Conservation (phyloP, 2,113 vertebrate species). For the Apodemus speciosus region DNA sequence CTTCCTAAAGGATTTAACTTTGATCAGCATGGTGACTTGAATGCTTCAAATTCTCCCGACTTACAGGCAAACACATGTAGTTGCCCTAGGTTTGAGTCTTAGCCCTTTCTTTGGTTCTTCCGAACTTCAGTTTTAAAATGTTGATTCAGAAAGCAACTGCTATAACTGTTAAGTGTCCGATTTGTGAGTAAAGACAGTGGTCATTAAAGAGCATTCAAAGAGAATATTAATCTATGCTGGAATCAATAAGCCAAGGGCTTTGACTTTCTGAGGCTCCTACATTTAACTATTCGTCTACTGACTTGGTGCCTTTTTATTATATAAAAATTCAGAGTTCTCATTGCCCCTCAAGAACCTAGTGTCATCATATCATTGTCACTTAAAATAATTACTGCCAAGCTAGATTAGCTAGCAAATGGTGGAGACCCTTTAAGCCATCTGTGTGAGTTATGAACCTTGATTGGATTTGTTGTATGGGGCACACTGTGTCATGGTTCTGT, state of each 20-base stretch:
- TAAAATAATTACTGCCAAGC: neutral
- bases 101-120: slow-evolving; percentile 16
- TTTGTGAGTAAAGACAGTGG: slow-evolving; percentile 36
- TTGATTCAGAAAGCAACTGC: slow-evolving; percentile 55
- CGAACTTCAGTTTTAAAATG: slow-evolving; percentile 61
- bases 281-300: slow-evolving; percentile 38
- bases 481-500: slow-evolving; percentile 58
- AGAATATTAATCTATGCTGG: slow-evolving; percentile 8
- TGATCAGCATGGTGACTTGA: slow-evolving; percentile 79
- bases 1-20: slow-evolving; percentile 89
- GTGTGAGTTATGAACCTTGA: slow-evolving; percentile 21
- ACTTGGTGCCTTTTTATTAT: neutral
- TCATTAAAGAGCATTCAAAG: slow-evolving; percentile 54
- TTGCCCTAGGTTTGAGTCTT: slow-evolving; percentile 57
- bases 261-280: slow-evolving; percentile 7
- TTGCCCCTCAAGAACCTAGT: slow-evolving; percentile 23
- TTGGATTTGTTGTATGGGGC: slow-evolving; percentile 41
- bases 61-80: slow-evolving; percentile 73
- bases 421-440: slow-evolving; percentile 42
- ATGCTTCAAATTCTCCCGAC: slow-evolving; percentile 78
- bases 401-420: slow-evolving; percentile 26
- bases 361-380: neutral
- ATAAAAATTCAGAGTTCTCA: slow-evolving; percentile 42
- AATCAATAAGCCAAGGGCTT: slow-evolving; percentile 36
- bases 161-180: slow-evolving; percentile 32